phyloP scores from a whole-genome alignment of 2,888 invertebrate species.

The Drosophila mimica region DNA sequence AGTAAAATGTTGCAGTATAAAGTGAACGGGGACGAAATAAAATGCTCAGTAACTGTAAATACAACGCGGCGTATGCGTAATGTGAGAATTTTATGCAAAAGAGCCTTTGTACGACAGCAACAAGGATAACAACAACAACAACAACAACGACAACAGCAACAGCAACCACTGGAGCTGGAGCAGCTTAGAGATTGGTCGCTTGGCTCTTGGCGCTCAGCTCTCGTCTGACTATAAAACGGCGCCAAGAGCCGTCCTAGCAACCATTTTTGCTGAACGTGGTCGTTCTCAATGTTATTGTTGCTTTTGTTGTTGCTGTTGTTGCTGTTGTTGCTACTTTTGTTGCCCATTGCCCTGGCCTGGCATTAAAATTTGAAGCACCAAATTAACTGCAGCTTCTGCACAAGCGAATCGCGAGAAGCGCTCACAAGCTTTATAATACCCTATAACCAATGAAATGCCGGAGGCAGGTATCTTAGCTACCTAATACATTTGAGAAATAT shows the following conservation, averaged over 20 bases:
- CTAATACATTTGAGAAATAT: background rate
- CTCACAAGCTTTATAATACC: constrained; percentile 61
- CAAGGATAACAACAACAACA: constrained; percentile 27
- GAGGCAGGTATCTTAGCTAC: constrained; percentile 23
- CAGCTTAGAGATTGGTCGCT: constrained; percentile 56
- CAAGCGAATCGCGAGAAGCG: constrained; percentile 69
- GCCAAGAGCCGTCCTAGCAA: constrained; percentile 61
- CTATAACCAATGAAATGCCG: constrained; percentile 47
- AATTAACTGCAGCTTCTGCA: constrained; percentile 81
- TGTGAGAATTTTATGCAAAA: constrained; percentile 80
- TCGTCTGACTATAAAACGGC: constrained; percentile 75
- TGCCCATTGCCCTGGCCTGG: constrained; percentile 54
- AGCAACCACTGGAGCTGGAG: constrained; percentile 4
- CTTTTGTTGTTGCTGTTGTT: constrained; percentile 28
- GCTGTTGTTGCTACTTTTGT: constrained; percentile 32
- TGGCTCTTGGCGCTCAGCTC: constrained; percentile 59
- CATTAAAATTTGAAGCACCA: constrained; percentile 80
- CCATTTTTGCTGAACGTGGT: constrained; percentile 69
- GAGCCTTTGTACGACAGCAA: constrained; percentile 52
- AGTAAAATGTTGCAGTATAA: constrained; percentile 48
- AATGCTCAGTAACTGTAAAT: constrained; percentile 78
- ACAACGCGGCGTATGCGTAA: constrained; percentile 78
- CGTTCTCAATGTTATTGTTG: constrained; percentile 58
- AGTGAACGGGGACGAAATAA: constrained; percentile 67
- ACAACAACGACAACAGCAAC: constrained; percentile 7